Percentiles rank a stretch among this genome's conserved stretches.
phyloP scores from a whole-genome alignment of 2,797 vertebrate species.

The Valencia hispanica region DNA sequence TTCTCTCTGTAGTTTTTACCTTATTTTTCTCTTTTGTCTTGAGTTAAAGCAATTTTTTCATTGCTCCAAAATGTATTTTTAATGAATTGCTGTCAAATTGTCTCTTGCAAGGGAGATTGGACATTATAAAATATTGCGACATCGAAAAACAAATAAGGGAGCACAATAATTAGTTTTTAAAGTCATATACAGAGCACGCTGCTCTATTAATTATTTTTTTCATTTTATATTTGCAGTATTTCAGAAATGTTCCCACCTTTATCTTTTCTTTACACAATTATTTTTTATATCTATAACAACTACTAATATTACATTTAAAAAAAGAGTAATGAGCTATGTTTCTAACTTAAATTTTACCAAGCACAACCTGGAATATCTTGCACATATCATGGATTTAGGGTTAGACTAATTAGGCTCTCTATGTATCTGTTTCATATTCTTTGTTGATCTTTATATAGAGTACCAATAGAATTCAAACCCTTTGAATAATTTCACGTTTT shows the following conservation, averaged over 20 bases:
- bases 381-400: background rate
- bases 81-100: background rate
- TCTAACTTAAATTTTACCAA: background rate
- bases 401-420: slow-evolving; percentile 30
- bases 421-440: slow-evolving; percentile 53
- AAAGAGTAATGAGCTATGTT: background rate
- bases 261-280: background rate
- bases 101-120: too few relatives aligned
- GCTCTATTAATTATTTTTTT: background rate
- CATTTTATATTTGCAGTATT: background rate
- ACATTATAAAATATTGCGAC: background rate
- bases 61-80: background rate
- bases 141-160: background rate
- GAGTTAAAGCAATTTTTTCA: background rate
- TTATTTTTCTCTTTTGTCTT: background rate
- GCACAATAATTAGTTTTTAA: background rate
- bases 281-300: background rate
- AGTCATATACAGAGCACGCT: background rate
- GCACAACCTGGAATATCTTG: background rate
- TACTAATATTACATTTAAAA: background rate
- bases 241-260: background rate
- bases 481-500: background rate
- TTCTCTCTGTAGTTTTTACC: slow-evolving; percentile 6
- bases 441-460: slow-evolving; percentile 27
- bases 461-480: background rate